Conservation (phyloP, 1,140 invertebrate species). For the Trachymyrmex cornetzi region DNA sequence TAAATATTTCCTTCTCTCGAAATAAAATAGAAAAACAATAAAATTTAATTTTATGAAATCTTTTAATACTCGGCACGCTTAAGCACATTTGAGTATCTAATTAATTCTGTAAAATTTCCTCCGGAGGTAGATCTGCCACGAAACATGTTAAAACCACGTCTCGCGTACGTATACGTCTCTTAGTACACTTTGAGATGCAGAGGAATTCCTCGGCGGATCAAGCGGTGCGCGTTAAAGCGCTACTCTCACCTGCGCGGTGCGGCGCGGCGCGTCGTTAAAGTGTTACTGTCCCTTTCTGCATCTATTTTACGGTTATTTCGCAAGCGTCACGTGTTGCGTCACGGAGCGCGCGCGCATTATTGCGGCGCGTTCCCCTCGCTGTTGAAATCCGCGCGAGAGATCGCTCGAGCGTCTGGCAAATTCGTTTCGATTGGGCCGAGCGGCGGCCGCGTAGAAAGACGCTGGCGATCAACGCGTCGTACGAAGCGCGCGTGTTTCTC, state of each 20-base stretch:
- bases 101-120: not conserved
- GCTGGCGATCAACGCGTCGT: not conserved
- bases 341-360: not conserved
- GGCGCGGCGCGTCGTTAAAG: slow-evolving; percentile 3
- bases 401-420: slow-evolving; percentile 53
- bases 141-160: too few species aligned
- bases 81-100: not conserved
- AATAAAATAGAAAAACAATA: not conserved
- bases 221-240: not conserved
- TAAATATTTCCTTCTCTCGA: not conserved
- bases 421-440: slow-evolving; percentile 51
- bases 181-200: not conserved
- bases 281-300: slow-evolving; percentile 32
- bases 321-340: slow-evolving; percentile 33
- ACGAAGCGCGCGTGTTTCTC: slow-evolving; percentile 6
- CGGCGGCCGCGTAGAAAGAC: not conserved
- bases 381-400: slow-evolving; percentile 40
- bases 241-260: slow-evolving; percentile 22
- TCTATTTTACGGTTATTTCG: slow-evolving; percentile 41
- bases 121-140: not conserved
- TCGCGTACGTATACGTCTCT: not conserved
- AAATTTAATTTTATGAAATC: not conserved
- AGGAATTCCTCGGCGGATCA: slow-evolving; percentile 12
- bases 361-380: slow-evolving; percentile 38
- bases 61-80: too few species aligned